Evolutionary conservation across 2,113 vertebrate species (phyloP).

Genomic region (Poeciliopsis prolifica): DNA sequence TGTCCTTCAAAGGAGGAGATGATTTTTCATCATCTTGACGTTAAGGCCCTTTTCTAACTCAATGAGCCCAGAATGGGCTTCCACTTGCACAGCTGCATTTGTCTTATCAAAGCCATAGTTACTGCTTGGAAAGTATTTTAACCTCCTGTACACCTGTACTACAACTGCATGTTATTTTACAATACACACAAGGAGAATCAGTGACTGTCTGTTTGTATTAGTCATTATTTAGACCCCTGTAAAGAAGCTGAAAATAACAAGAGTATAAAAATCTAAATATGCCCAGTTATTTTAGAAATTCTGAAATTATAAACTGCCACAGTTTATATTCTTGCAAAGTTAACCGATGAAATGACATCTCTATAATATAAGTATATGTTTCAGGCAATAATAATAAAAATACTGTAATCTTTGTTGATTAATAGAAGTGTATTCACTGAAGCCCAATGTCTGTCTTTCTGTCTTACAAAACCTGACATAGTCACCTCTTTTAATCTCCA

Average conservation of each 20-base stretch:
- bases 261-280: not conserved
- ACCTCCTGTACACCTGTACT: not conserved
- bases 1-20: slow-evolving; percentile 61
- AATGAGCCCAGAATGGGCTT: not conserved
- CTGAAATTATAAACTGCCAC: not conserved
- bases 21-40: slow-evolving; percentile 52
- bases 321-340: no score
- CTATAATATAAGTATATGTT: not conserved
- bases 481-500: slow-evolving; percentile 1
- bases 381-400: not conserved
- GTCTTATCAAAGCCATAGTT: not conserved
- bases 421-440: no score
- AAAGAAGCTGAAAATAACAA: not conserved
- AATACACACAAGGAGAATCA: not conserved
- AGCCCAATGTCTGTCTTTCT: not conserved
- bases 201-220: no score
- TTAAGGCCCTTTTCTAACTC: slow-evolving; percentile 16
- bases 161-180: not conserved
- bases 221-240: not conserved
- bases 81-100: slow-evolving; percentile 13
- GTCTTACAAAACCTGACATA: not conserved
- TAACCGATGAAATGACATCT: not conserved
- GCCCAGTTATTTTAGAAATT: not conserved
- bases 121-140: not conserved
- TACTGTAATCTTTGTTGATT: no score